These are phyloP conservation scores for Toxotes chatareus DNA, from an alignment of 2,113 vertebrate genomes.

Conservation along the genomic window DNA sequence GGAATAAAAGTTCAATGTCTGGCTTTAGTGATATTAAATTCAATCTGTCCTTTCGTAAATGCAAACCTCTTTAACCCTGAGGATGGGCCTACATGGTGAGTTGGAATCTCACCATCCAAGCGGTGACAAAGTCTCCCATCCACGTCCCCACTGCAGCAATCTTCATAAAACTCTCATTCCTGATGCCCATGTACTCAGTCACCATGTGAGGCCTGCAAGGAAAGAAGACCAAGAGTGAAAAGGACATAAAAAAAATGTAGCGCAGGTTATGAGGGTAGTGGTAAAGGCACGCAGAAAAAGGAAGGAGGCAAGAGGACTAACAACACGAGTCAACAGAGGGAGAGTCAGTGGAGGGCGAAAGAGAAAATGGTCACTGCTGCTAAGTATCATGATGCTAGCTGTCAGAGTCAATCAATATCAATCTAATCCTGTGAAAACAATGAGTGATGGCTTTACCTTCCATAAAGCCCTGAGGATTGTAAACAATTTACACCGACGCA, in stretches of 20 bases:
- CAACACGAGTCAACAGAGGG: constrained; percentile 18
- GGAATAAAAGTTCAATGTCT: neutral
- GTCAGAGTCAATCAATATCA: constrained; percentile 78
- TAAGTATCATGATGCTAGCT: constrained; percentile 70
- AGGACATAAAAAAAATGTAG: constrained; percentile 44
- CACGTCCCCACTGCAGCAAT: constrained; percentile 97
- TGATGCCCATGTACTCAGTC: constrained; percentile 98
- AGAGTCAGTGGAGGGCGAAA: constrained; percentile 31
- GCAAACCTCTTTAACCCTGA: neutral
- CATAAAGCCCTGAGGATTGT: constrained; percentile 48
- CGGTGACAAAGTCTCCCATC: constrained; percentile 99
- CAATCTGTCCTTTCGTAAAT: neutral
- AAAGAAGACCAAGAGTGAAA: constrained; percentile 35
- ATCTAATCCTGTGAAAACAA: constrained; percentile 66
- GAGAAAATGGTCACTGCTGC: constrained; percentile 51
- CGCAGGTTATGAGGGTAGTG: constrained; percentile 16
- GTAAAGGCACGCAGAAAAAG: constrained; percentile 30
- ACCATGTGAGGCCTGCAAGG: constrained; percentile 91
- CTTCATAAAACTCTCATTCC: constrained; percentile 99
- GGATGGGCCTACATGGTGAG: neutral
- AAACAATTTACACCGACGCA: constrained; percentile 60
- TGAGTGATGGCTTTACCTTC: constrained; percentile 61
- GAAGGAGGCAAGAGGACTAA: constrained; percentile 12
- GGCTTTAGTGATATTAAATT: neutral
- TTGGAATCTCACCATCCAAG: constrained; percentile 95